Evolutionary conservation across 1,140 invertebrate species (phyloP), one percentile per base, ranked within the genome.

Genomic region (Listronotus bonariensis): DNA sequence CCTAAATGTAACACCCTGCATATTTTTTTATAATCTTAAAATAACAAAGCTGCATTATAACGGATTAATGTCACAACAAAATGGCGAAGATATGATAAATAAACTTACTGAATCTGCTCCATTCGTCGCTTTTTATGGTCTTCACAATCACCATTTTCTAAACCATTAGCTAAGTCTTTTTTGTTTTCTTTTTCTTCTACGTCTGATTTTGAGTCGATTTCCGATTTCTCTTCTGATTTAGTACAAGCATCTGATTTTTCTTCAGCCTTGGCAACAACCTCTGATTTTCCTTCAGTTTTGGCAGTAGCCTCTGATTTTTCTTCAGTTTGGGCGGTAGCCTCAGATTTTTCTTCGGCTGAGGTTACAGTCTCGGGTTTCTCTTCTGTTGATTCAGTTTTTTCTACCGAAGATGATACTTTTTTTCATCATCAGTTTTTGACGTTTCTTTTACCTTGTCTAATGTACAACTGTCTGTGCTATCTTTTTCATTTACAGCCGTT

Each of bases 121-220:
- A 42, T 60, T 60, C 9, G 46, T 26, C 5, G 38, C 26, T 11
- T 38, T 15, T 15, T 43, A 17, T 17, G 4, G 8, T 14, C 52
- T 20, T 48, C 38, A 17, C n/a, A 18, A n/a, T 41, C 36, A 11
- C 54, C 63, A 58, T 65, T 65, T 32, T 59, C 55, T 45, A 58
- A 53, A 9, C 46, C 54, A 38, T 68, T 68, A 5, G 54, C 59
- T 20, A 58, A 45, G 43, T 65, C 54, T 43, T 65, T 68, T 26
- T 59, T 51, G 42, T 65, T 65, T 42, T 68, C 59, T 36, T 68
- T 68, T 32, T 68, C 54, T 54, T 65, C 49, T 46, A 34, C 26
- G 12, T 34, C n/a, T 15, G 45, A 18, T 14, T 42, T 52, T n/a
- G 11, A 10, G 17, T 20, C 18, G 7, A 6, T 4, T 48, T 38